Base-by-base conservation (phyloP, 1,140 invertebrate species). In the Drosophila nasuta region DNA sequence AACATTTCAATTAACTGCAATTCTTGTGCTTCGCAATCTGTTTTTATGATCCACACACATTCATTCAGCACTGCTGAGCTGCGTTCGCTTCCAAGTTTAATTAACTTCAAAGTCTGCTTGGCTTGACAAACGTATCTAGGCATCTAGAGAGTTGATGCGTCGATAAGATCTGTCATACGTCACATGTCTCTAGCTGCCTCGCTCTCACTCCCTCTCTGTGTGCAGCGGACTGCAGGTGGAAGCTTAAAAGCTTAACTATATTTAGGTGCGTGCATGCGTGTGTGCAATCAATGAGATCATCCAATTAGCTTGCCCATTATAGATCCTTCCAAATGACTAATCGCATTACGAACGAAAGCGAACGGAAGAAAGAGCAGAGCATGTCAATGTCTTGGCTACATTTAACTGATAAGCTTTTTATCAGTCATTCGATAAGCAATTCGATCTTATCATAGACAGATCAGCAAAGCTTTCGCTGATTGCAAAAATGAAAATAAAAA, bases 1-100 rank as follows among this genome's bases (percentile, higher is more conserved):
- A 91, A 91, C 91, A 91, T 91, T 91, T 91, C 90, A 91, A 91
- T 91, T 91, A 91, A 91, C 81, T 91, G 90, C 90, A 91, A 88
- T 88, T 91, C 82, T 83, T 91, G 49, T 79, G 77, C 75, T 81
- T 70, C 72, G 73, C 82, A 86, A 86, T 81, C 78, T 78, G 77
- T 86, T 85, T 81, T 81, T 79, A 75, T 85, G 82, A 88, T 83
- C 78, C 80, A 82, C 81, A 66, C 35, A 25, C 20, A 25, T 25
- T 25, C 20, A 25, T 25, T 38, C 35, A 10, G 35, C 35, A 10
- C 35, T 38, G 35, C 33, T 33, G 33, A 33, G 49, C 60, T 41
- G 41, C 43, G 10, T 17, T 65, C 30, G 65, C 58, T 52, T 33
- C 81, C 85, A 89, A 79, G 71, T 89, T 89, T 85, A 89, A 89